These are phyloP conservation scores for Drosophila peninsularis DNA, from an alignment of 2,888 invertebrate genomes.

Conservation along the genomic window DNA sequence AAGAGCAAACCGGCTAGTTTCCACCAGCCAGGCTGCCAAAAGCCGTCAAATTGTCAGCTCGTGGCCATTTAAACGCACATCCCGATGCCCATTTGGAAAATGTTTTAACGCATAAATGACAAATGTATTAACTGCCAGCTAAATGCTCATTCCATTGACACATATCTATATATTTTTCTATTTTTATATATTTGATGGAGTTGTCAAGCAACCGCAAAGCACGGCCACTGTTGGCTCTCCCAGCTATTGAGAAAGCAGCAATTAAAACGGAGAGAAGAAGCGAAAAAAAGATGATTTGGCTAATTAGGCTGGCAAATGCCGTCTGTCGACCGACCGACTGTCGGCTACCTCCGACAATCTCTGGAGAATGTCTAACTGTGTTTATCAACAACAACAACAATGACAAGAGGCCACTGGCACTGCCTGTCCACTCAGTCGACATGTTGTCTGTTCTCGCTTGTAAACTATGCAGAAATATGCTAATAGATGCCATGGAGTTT, in stretches of 20 bases:
- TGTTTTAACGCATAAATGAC: slow-evolving; percentile 50
- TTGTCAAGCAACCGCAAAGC: slow-evolving; percentile 29
- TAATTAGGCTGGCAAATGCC: slow-evolving; percentile 59
- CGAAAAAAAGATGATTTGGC: slow-evolving; percentile 66
- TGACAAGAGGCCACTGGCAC: slow-evolving; percentile 31
- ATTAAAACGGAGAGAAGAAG: slow-evolving; percentile 67
- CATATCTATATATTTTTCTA: slow-evolving; percentile 12
- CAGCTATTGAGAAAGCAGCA: slow-evolving; percentile 63
- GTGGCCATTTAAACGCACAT: slow-evolving; percentile 53
- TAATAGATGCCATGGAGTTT: slow-evolving; percentile 52
- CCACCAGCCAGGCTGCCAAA: slow-evolving; percentile 38
- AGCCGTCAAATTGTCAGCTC: slow-evolving; percentile 59
- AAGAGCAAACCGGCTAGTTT: slow-evolving; percentile 41
- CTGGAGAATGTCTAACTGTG: slow-evolving; percentile 50
- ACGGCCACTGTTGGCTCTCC: slow-evolving; percentile 14
- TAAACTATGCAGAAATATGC: slow-evolving; percentile 74
- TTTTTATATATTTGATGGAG: slow-evolving; percentile 11
- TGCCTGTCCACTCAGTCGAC: slow-evolving; percentile 51
- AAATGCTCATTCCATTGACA: slow-evolving; percentile 56
- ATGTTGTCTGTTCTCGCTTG: slow-evolving; percentile 59
- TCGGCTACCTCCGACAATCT: slow-evolving; percentile 25
- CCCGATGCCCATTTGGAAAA: slow-evolving; percentile 61
- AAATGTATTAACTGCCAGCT: slow-evolving; percentile 61
- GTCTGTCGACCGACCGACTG: neutral
- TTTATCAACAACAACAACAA: slow-evolving; percentile 24